Evolutionary conservation across 2,888 invertebrate genomes (phyloP), one percentile per base, ranked within the genome.

Genomic region (Dyspetes luteomarginatus): DNA sequence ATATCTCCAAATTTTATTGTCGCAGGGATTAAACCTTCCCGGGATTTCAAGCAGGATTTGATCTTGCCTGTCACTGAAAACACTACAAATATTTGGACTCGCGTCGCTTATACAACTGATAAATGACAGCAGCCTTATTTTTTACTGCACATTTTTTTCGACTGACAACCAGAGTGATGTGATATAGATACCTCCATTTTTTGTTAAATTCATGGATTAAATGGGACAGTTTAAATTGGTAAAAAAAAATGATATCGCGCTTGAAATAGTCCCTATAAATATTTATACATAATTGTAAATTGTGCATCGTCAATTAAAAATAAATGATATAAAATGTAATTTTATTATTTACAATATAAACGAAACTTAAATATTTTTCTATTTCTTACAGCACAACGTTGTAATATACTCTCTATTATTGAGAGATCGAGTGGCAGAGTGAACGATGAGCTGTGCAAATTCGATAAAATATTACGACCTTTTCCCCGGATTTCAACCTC

Each of bases 401-500:
- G 43, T 43, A 41, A 55, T 50, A 22, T 24, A 24, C n/a, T n/a
- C 43, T 78, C 48, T 9, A 52, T 73, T 73, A 74, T 73, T 68
- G 26, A 62, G 73, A 71, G 64, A 72, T 72, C 67, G 60, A 72
- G 69, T 74, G 68, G 12, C 71, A 43, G 58, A 58, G 77, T 58
- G 72, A 76, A 83, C 72, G 78, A 78, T 75, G 73, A 76, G 48
- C 72, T 7, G 55, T 30, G 71, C 74, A 79, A 74, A 68, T 78
- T 69, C 78, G 68, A 78, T 65, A 72, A 79, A 78, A 82, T 77
- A 73, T 82, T 71, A 71, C 71, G 81, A 78, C 71, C 74, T 69
- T 43, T 58, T 26, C 64, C 58, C 56, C 58, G 72, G 65, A 72
- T 72, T 65, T 58, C 78, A 69, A 68, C 78, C 69, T 74, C 68